Conservation (phyloP, 53 echinoderm and acorn worm genomes). For the Astropecten irregularis region DNA sequence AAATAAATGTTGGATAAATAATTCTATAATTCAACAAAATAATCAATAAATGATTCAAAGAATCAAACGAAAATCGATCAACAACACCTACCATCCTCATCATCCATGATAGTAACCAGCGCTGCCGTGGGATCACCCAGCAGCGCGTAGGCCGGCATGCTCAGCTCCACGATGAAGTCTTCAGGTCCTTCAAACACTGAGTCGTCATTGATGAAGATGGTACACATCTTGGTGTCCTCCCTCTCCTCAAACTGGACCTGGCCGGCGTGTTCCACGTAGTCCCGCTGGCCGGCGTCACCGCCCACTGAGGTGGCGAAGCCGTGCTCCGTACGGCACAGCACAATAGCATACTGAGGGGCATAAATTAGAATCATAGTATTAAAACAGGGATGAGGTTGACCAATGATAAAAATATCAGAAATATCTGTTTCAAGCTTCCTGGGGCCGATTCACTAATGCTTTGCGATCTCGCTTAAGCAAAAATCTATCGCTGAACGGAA, state of each 20-base stretch:
- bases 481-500: too few relatives aligned
- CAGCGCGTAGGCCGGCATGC: slow-evolving; percentile 93
- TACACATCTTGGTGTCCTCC: slow-evolving; percentile 90
- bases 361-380: too few relatives aligned
- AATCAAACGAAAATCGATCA: too few relatives aligned
- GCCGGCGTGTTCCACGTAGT: slow-evolving; percentile 92
- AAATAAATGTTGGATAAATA: too few relatives aligned
- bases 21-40: too few relatives aligned
- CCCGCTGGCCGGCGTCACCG: slow-evolving; percentile 73
- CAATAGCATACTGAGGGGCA: slow-evolving; percentile 84
- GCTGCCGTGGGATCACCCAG: slow-evolving; percentile 85
- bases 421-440: too few relatives aligned
- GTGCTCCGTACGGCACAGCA: slow-evolving; percentile 86
- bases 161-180: slow-evolving; percentile 88
- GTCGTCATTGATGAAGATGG: slow-evolving; percentile 90
- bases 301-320: slow-evolving; percentile 71
- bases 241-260: slow-evolving; percentile 98
- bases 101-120: slow-evolving; percentile 80
- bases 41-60: too few relatives aligned
- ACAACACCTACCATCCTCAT: slow-evolving; percentile 92
- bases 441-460: too few relatives aligned
- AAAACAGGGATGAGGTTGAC: neutral
- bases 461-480: too few relatives aligned
- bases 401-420: neutral
- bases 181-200: slow-evolving; percentile 85